Percentiles rank a stretch among this genome's conserved stretches.
Evolutionary conservation across 2,113 vertebrate genomes (phyloP).

Genomic region (Gadus chalcogrammus): DNA sequence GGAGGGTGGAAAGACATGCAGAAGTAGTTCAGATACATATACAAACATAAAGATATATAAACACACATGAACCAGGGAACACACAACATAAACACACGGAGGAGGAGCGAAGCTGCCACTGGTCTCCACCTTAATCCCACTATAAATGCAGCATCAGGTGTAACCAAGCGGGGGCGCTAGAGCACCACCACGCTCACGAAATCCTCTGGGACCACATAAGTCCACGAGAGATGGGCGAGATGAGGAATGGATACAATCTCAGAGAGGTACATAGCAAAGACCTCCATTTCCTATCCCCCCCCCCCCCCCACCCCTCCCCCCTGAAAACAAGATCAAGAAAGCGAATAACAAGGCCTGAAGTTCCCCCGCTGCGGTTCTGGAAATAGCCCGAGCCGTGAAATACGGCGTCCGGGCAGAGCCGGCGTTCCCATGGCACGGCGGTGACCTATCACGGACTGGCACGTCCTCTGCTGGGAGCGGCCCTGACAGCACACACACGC

Average conservation of each 20-base stretch:
- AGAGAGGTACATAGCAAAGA: slow-evolving; percentile 35
- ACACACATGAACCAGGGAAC: too few species aligned
- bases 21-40: slow-evolving; percentile 29
- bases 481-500: slow-evolving; percentile 9
- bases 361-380: slow-evolving; percentile 61
- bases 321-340: background rate
- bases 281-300: slow-evolving; percentile 51
- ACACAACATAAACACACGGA: too few species aligned
- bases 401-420: slow-evolving; percentile 56
- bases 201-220: slow-evolving; percentile 23
- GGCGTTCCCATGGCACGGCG: slow-evolving; percentile 70
- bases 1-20: background rate
- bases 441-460: slow-evolving; percentile 67
- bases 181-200: slow-evolving; percentile 29
- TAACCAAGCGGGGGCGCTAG: slow-evolving; percentile 56
- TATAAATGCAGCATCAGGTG: background rate
- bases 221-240: slow-evolving; percentile 52
- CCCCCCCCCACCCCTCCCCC: too few species aligned
- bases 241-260: slow-evolving; percentile 55
- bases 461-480: slow-evolving; percentile 47
- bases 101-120: too few species aligned
- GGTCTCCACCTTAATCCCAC: too few species aligned
- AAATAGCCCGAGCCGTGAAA: slow-evolving; percentile 67
- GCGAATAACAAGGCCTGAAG: slow-evolving; percentile 48
- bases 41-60: slow-evolving; percentile 6